Conservation (phyloP, 2,888 invertebrate species). For the Parnassius orleans region DNA sequence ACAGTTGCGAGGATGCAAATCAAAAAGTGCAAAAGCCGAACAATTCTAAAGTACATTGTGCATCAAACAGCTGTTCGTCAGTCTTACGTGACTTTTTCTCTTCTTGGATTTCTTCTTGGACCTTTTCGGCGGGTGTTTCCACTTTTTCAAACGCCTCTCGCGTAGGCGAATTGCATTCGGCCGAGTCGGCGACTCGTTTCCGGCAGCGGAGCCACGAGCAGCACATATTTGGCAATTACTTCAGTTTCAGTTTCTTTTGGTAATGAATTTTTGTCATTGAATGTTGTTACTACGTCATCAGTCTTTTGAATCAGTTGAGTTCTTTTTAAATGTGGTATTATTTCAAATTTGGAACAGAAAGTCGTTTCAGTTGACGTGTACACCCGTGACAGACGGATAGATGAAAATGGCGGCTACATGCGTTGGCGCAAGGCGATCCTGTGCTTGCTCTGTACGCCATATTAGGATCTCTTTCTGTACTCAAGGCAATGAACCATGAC, state of each 20-base stretch:
- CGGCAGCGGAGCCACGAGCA: conserved; percentile 74
- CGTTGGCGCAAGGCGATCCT: conserved; percentile 73
- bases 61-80: conserved; percentile 36
- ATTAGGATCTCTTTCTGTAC: conserved; percentile 75
- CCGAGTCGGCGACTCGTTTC: conserved; percentile 63
- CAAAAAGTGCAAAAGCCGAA: conserved; percentile 38
- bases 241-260: conserved; percentile 32
- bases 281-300: conserved; percentile 19
- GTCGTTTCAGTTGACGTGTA: conserved; percentile 46
- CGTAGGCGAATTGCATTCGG: conserved; percentile 44
- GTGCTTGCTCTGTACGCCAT: conserved; percentile 62
- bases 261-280: conserved; percentile 31
- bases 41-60: conserved; percentile 41
- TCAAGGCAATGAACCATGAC: conserved; percentile 79
- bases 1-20: conserved; percentile 8
- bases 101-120: conserved; percentile 45
- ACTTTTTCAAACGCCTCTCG: conserved; percentile 57
- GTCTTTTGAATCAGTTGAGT: conserved; percentile 3
- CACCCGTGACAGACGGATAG: conserved; percentile 55
- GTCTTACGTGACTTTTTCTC: conserved; percentile 64
- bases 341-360: conserved; percentile 30
- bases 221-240: conserved; percentile 58
- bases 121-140: conserved; percentile 40
- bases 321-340: conserved; percentile 24
- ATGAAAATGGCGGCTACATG: conserved; percentile 59